phyloP scores from a whole-genome alignment of 2,888 invertebrate genomes.

The Exocentrus adspersus region DNA sequence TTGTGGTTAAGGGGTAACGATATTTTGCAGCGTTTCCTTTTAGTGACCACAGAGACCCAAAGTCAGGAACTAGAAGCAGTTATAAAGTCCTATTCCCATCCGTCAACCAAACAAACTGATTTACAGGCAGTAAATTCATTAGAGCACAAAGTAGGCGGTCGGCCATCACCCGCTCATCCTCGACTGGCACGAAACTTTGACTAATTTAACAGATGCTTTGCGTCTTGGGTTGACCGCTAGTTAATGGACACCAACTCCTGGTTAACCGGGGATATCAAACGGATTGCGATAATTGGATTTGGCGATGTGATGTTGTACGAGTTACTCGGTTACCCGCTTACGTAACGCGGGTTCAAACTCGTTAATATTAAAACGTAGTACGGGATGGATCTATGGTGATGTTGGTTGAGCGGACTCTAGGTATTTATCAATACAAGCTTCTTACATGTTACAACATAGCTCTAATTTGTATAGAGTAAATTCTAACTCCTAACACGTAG shows the following conservation, averaged over 20 bases:
- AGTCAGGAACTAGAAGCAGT: not conserved
- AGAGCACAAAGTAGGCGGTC: not conserved
- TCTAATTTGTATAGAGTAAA: too few species aligned
- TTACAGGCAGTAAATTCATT: conserved; percentile 21
- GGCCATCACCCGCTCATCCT: not conserved
- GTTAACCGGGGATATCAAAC: conserved; percentile 48
- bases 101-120: conserved; percentile 5
- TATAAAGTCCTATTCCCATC: not conserved
- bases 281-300: conserved; percentile 51
- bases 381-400: conserved; percentile 11
- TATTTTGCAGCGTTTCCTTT: too few species aligned
- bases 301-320: conserved; percentile 39
- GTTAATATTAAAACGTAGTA: conserved; percentile 45
- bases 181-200: conserved; percentile 38
- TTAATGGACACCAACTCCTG: conserved; percentile 43
- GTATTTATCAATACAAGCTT: too few species aligned
- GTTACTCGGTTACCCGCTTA: conserved; percentile 41
- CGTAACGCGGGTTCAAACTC: conserved; percentile 42
- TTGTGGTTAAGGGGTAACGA: too few species aligned
- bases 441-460: too few species aligned
- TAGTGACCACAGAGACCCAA: not conserved
- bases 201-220: conserved; percentile 45
- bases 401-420: not conserved
- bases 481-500: too few species aligned
- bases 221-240: conserved; percentile 44